Evolutionary conservation across 2,888 invertebrate species (phyloP), one percentile per base, ranked within the genome.

Genomic region (Apamea sordens): DNA sequence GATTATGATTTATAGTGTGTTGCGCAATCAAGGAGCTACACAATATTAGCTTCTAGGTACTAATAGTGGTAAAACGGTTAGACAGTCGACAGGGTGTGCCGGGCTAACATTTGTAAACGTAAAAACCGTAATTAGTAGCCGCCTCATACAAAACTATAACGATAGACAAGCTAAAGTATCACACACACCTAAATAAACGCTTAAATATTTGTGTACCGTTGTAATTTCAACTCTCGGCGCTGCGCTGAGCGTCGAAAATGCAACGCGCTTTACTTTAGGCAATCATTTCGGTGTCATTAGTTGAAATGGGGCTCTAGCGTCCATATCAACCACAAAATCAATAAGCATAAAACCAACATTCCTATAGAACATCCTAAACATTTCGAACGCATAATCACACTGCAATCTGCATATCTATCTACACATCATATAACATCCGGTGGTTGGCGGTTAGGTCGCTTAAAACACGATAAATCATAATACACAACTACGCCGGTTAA

Each of bases 391-490:
- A 47, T 28, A 56, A 77, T 65, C 47, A 36, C 28, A 74, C 36
- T 64, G 59, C 61, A 74, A 82, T 86, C 77, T 77, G 73, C 81
- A 75, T 72, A 82, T 71, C 47, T 79, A 73, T 64, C 56, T 21
- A 56, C 18, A 36, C 36, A 36, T n/a, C 63, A 64, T 73, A 76
- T 85, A 59, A 64, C 75, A 78, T 86, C 85, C 87, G 79, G 79
- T 70, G 65, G 64, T 75, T 70, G 59, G 77, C 69, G 67, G 71
- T 68, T 72, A 70, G 41, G 53, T 76, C 82, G 75, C 28, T 88
- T 78, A 79, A 77, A 83, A 76, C 70, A 59, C 82, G 59, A 89
- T 88, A 85, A 86, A 88, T 88, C 85, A 88, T 79, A 81, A 83
- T 85, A 82, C 36, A 50, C 3, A 64, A 63, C 67, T 24, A 36